Conservation (phyloP, 92 coral and sea anemone species). For the Phenganax marumi region DNA sequence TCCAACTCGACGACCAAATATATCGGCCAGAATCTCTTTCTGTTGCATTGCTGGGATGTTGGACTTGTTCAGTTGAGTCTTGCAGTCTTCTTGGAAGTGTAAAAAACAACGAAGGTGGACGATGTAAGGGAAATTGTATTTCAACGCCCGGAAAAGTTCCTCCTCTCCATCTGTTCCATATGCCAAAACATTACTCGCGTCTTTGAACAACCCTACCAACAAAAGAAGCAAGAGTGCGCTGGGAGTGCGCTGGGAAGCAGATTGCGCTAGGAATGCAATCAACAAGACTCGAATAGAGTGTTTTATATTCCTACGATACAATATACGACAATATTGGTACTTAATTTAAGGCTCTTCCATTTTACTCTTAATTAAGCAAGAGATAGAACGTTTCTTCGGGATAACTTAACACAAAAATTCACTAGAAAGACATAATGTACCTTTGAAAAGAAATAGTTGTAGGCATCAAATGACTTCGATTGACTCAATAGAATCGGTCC, state of each 20-base stretch:
- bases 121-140: constrained; percentile 49
- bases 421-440: background rate
- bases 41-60: constrained; percentile 8
- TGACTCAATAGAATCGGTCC: constrained; percentile 61
- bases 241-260: too few relatives aligned
- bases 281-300: background rate
- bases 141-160: constrained; percentile 51
- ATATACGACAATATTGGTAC: background rate
- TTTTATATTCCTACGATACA: background rate
- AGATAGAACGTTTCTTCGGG: background rate
- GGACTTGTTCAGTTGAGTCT: constrained; percentile 3
- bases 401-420: too few relatives aligned
- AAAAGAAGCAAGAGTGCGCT: background rate
- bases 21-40: constrained; percentile 7
- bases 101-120: constrained; percentile 59
- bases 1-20: constrained; percentile 32
- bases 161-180: constrained; percentile 67
- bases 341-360: background rate
- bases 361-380: background rate
- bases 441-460: constrained; percentile 55
- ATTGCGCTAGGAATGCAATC: background rate
- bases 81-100: constrained; percentile 55
- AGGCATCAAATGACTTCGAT: constrained; percentile 54
- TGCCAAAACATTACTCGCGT: constrained; percentile 48
- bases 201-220: constrained; percentile 43